phyloP scores from a whole-genome alignment of 2,888 invertebrate species.

The Drosophila acutilabella region DNA sequence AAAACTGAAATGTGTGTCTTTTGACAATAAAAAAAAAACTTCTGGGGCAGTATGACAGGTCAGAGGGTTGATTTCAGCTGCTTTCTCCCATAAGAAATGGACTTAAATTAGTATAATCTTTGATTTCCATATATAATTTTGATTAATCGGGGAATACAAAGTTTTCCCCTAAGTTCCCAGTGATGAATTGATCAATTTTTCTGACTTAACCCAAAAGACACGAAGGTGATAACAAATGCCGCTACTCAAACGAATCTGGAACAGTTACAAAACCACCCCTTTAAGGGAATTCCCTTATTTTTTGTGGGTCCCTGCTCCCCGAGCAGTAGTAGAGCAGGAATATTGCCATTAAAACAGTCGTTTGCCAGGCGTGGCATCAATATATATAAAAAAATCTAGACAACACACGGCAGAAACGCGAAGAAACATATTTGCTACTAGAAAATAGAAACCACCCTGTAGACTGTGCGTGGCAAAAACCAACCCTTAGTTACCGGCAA shows the following conservation, averaged over 20 bases:
- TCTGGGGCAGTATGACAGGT: neutral
- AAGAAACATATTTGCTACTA: constrained; percentile 42
- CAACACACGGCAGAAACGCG: constrained; percentile 32
- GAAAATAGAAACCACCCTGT: constrained; percentile 58
- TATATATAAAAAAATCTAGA: constrained; percentile 58
- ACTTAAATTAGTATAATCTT: neutral
- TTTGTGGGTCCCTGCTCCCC: constrained; percentile 11
- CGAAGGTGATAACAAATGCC: constrained; percentile 48
- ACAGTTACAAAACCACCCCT: constrained; percentile 49
- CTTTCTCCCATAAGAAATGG: neutral
- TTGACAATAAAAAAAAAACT: neutral
- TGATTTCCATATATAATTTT: neutral
- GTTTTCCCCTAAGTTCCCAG: neutral
- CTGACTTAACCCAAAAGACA: constrained; percentile 12
- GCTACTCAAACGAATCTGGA: constrained; percentile 22
- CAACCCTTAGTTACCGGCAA: constrained; percentile 58
- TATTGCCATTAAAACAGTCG: constrained; percentile 48
- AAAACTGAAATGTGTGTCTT: constrained; percentile 5
- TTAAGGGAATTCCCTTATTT: neutral
- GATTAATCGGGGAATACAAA: constrained; percentile 1
- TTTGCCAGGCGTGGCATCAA: constrained; percentile 65
- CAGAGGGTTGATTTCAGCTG: neutral
- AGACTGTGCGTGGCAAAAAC: constrained; percentile 38
- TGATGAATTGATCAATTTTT: constrained; percentile 56
- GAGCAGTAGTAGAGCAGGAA: constrained; percentile 28